These are phyloP conservation scores for Zoanthus sansibaricus DNA, from an alignment of 92 coral and sea anemone genomes.

Conservation along the genomic window DNA sequence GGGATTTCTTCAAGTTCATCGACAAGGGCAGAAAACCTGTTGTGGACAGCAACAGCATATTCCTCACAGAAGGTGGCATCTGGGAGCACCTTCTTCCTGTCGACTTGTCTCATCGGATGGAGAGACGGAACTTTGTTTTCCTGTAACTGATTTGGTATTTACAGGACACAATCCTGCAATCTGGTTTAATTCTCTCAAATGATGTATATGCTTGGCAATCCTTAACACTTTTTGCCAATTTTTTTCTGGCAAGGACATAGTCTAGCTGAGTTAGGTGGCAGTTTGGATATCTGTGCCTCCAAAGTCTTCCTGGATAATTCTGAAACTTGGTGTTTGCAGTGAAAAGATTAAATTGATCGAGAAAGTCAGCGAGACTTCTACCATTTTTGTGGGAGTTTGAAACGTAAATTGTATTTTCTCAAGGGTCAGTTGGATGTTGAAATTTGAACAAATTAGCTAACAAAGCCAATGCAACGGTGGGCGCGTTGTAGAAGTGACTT, in stretches of 20 bases:
- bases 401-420: conserved; percentile 8
- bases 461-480: conserved; percentile 8
- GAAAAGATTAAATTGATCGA: neutral
- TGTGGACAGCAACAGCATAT: conserved; percentile 48
- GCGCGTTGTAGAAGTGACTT: conserved; percentile 43
- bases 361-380: conserved; percentile 5
- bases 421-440: conserved; percentile 50
- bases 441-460: conserved; percentile 56
- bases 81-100: conserved; percentile 33
- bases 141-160: conserved; percentile 47
- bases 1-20: conserved; percentile 34
- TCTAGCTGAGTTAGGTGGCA: conserved; percentile 41
- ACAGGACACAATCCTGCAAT: conserved; percentile 35
- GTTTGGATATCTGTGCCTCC: conserved; percentile 39
- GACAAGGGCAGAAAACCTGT: conserved; percentile 21
- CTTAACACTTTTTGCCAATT: conserved; percentile 36
- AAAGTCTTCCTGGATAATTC: conserved; percentile 28
- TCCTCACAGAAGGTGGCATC: conserved; percentile 40
- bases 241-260: conserved; percentile 3
- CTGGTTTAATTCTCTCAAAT: conserved; percentile 24
- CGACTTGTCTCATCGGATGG: conserved; percentile 17
- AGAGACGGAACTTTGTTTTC: conserved; percentile 31
- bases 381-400: conserved; percentile 4
- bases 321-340: conserved; percentile 39
- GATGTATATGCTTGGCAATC: conserved; percentile 11